Evolutionary conservation across 2,888 invertebrate species (phyloP).

Genomic region (Ormyrus rosae): DNA sequence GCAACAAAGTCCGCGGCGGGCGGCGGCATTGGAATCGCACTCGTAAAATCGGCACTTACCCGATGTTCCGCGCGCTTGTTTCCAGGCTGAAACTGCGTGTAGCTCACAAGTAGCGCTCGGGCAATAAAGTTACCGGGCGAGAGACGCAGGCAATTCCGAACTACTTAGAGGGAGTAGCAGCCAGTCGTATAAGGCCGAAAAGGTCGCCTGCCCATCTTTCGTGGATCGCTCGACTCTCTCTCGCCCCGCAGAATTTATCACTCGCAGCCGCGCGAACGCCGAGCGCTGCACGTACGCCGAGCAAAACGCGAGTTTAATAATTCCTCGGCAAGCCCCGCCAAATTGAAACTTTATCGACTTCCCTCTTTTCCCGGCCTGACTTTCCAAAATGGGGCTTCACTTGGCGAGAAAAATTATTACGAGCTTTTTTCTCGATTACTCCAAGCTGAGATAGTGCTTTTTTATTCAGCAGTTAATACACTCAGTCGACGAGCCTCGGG

Average conservation of each 20-base stretch:
- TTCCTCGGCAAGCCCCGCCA: slow-evolving; percentile 44
- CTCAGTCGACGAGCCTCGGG: too few species aligned
- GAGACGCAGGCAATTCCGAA: slow-evolving; percentile 33
- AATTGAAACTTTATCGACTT: slow-evolving; percentile 56
- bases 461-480: slow-evolving; percentile 15
- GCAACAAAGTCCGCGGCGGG: slow-evolving; percentile 28
- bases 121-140: slow-evolving; percentile 41
- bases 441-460: not conserved
- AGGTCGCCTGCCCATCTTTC: slow-evolving; percentile 40
- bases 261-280: slow-evolving; percentile 8
- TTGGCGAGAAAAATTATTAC: slow-evolving; percentile 41
- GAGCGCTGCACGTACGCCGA: not conserved
- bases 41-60: slow-evolving; percentile 51
- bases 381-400: slow-evolving; percentile 21
- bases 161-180: slow-evolving; percentile 50
- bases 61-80: slow-evolving; percentile 41
- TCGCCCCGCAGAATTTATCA: slow-evolving; percentile 35
- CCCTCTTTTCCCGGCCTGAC: slow-evolving; percentile 1
- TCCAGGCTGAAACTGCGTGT: slow-evolving; percentile 16
- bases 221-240: slow-evolving; percentile 24
- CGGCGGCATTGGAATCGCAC: slow-evolving; percentile 20
- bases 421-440: not conserved
- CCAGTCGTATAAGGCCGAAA: slow-evolving; percentile 52
- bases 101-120: slow-evolving; percentile 20
- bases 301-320: slow-evolving; percentile 56